A percentile compares a stretch with the other conserved stretches of the same genome.
phyloP scores from a whole-genome alignment of 2,113 vertebrate species.

The Donacobius atricapilla region DNA sequence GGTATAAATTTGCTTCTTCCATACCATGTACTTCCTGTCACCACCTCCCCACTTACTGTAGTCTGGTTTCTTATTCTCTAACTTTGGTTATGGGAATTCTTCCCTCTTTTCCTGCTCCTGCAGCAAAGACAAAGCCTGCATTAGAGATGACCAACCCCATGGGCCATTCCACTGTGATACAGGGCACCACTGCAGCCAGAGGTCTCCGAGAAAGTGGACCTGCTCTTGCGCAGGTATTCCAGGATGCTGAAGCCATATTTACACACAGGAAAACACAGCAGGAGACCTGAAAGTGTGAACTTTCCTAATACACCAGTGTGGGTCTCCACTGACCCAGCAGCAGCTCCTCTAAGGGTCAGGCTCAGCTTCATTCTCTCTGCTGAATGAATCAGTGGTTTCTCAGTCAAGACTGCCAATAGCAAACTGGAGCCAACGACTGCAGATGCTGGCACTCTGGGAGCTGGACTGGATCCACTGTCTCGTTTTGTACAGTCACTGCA shows the following conservation, averaged over 20 bases:
- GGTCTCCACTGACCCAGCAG: neutral
- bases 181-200: neutral
- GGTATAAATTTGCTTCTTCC: neutral
- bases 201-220: neutral
- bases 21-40: too few relatives aligned
- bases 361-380: neutral
- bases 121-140: neutral
- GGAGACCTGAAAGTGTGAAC: neutral
- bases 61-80: neutral
- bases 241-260: neutral
- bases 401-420: neutral
- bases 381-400: neutral
- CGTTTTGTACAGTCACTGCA: neutral
- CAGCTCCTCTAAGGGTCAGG: neutral
- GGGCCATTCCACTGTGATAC: fast-evolving
- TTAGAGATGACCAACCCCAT: neutral
- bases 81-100: neutral
- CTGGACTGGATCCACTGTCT: neutral
- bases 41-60: neutral
- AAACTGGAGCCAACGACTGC: neutral
- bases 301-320: fast-evolving
- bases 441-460: constrained; percentile 44
- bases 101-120: neutral
- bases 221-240: neutral
- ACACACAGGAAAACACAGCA: neutral